phyloP scores from a whole-genome alignment of 2,113 vertebrate genomes.

The Panthera tigris region DNA sequence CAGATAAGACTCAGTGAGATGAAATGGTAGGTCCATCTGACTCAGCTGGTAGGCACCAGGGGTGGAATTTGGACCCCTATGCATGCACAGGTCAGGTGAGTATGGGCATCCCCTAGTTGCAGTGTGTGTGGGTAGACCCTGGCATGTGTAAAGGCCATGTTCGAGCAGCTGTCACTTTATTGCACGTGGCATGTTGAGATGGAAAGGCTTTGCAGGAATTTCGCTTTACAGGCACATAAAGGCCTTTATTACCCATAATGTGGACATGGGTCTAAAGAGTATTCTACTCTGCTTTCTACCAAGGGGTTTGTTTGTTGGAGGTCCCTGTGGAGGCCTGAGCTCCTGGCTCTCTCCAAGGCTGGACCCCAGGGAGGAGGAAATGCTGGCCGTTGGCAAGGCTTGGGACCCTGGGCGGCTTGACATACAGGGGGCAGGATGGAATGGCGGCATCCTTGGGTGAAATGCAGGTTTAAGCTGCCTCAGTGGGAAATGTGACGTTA shows the following conservation, averaged over 20 bases:
- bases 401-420: background rate
- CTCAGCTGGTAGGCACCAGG: background rate
- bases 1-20: background rate
- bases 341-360: background rate
- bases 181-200: conserved; percentile 24
- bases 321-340: background rate
- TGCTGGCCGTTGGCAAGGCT: background rate
- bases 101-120: background rate
- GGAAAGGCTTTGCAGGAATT: conserved; percentile 71
- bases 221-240: conserved; percentile 78
- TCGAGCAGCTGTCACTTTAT: conserved; percentile 21
- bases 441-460: conserved; percentile 67
- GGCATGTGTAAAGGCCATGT: background rate
- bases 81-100: background rate
- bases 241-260: conserved; percentile 74
- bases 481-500: conserved; percentile 83
- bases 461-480: conserved; percentile 78
- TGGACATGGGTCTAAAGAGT: conserved; percentile 45
- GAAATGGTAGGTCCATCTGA: background rate
- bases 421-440: conserved; percentile 23
- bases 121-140: background rate
- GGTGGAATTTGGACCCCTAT: background rate
- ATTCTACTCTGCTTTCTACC: conserved; percentile 33
- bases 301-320: conserved; percentile 14
- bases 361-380: background rate